Evolutionary conservation across 2,113 vertebrate genomes (phyloP).

Genomic region (Beaufortia kweichowensis): DNA sequence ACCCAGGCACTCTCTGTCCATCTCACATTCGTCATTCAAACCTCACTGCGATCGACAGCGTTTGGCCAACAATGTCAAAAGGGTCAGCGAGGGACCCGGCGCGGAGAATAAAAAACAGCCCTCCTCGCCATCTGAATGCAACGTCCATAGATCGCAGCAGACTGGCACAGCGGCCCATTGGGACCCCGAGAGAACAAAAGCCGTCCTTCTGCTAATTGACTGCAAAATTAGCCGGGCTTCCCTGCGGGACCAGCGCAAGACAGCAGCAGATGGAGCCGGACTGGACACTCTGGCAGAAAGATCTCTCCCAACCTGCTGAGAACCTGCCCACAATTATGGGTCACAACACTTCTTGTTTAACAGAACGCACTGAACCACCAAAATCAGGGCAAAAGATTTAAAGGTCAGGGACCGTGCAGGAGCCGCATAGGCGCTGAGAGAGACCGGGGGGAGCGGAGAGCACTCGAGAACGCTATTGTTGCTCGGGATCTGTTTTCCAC

Average conservation of each 20-base stretch:
- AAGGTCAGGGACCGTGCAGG: conserved; percentile 68
- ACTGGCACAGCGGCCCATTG: conserved; percentile 83
- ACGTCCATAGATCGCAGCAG: conserved; percentile 67
- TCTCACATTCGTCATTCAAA: conserved; percentile 38
- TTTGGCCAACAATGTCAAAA: conserved; percentile 86
- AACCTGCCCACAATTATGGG: conserved; percentile 86
- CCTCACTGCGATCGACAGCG: conserved; percentile 77
- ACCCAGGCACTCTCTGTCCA: conserved; percentile 55
- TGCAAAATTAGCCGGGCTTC: conserved; percentile 95
- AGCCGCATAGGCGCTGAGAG: not conserved
- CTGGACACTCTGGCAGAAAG: conserved; percentile 78
- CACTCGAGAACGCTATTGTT: not conserved
- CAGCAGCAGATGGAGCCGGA: conserved; percentile 91
- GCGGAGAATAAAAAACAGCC: conserved; percentile 71
- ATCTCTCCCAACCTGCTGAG: conserved; percentile 82
- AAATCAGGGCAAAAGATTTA: conserved; percentile 66
- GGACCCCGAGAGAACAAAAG: conserved; percentile 89
- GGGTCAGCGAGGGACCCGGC: conserved; percentile 75
- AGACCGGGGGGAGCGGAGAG: conserved; percentile 28
- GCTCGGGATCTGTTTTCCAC: not conserved
- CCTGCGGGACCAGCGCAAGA: conserved; percentile 82
- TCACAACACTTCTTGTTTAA: conserved; percentile 88
- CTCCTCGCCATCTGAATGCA: conserved; percentile 76
- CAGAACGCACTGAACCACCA: conserved; percentile 72
- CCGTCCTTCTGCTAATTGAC: conserved; percentile 99